Evolutionary conservation across 1,140 invertebrate species (phyloP), one percentile per base, ranked within the genome.

Genomic region (Melitaea cinxia): DNA sequence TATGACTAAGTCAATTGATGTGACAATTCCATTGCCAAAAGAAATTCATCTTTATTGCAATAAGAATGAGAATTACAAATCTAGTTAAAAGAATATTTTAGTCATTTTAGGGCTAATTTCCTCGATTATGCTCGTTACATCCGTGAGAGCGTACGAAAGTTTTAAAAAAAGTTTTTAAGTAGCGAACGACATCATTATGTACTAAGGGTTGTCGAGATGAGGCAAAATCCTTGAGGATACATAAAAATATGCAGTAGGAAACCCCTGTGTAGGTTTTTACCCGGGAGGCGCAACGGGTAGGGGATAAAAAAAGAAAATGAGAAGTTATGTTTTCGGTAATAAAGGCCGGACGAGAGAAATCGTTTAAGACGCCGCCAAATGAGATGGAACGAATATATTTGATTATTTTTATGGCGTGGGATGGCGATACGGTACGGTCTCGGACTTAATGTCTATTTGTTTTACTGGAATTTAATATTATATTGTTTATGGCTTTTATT

Each of bases 321-420:
- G 88, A 78, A 91, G 88, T 91, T 91, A 91, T 91, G 86, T 85
- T 89, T 87, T 88, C 79, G 79, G 88, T 91, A 91, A 89, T 88
- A 91, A 91, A 87, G 85, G 85, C 82, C 82, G 83, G 86, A 91
- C 85, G 83, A 91, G 86, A 89, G 84, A 91, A 91, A 91, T 88
- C 88, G 88, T 91, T 91, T 91, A 91, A 91, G 88, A 88, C 78
- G 80, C 83, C 73, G 82, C 80, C 82, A 91, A 91, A 91, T 91
- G 88, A 91, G 86, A 88, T 87, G 86, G 86, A 89, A 91, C 86
- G 84, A 89, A 91, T 91, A 91, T 85, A 89, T 89, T 91, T 90
- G 88, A 90, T 90, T 90, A 90, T 89, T 88, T 89, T 90, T 89
- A 90, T 89, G 86, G 80, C 81, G 67, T 67, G 78, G 83, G 88